Evolutionary conservation across 2,888 invertebrate genomes (phyloP).

Genomic region (Muschampia plurimacula): DNA sequence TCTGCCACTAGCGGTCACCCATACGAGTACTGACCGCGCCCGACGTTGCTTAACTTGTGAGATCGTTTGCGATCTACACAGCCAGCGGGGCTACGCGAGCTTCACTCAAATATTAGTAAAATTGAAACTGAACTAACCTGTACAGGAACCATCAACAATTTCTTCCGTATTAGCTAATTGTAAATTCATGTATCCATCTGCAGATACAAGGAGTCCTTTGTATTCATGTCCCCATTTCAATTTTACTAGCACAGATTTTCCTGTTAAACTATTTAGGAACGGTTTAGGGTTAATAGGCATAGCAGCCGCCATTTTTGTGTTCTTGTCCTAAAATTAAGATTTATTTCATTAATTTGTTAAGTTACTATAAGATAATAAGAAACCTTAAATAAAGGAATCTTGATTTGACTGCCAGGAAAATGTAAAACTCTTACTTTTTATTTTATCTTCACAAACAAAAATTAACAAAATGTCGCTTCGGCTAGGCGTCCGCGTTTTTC

Average conservation of each 20-base stretch:
- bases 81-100: too few species aligned
- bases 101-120: too few species aligned
- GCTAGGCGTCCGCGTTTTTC: too few species aligned
- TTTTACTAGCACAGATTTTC: slow-evolving; percentile 98
- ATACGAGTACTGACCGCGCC: slow-evolving; percentile 68
- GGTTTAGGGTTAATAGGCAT: slow-evolving; percentile 99
- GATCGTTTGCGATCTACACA: neutral
- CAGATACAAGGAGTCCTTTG: slow-evolving; percentile 98
- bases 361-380: neutral
- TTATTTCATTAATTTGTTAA: neutral
- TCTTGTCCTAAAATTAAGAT: slow-evolving; percentile 46
- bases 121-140: slow-evolving; percentile 86
- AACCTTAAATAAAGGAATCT: neutral
- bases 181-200: slow-evolving; percentile 99
- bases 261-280: slow-evolving; percentile 98
- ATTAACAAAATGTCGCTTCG: neutral
- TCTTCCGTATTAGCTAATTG: slow-evolving; percentile 99
- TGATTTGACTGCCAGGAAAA: neutral
- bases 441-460: neutral
- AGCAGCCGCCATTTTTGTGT: slow-evolving; percentile 89
- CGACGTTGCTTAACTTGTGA: slow-evolving; percentile 47
- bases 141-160: slow-evolving; percentile 95
- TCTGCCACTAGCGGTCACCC: slow-evolving; percentile 56
- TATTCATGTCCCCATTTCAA: slow-evolving; percentile 99
- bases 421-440: neutral